These are phyloP conservation scores for Chionomys nivalis DNA, from an alignment of 2,113 vertebrate species.

Conservation along the genomic window DNA sequence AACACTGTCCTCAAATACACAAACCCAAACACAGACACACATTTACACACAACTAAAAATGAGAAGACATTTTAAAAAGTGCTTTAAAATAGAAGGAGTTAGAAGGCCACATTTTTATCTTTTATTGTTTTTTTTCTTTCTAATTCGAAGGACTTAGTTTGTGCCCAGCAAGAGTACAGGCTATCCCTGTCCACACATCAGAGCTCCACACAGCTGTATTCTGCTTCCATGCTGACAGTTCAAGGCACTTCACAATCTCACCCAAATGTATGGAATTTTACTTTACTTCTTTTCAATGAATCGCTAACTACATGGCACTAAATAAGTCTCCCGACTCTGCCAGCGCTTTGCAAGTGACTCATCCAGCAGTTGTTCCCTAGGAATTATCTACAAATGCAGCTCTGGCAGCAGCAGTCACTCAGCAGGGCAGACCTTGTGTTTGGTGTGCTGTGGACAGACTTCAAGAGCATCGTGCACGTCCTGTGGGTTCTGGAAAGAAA, in stretches of 20 bases:
- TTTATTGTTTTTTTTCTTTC: too few species aligned
- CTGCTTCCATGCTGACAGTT: not conserved
- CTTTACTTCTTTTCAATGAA: slow-evolving; percentile 57
- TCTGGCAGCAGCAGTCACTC: not conserved
- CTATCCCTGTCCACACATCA: not conserved
- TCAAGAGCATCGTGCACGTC: slow-evolving; percentile 60
- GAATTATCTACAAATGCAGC: slow-evolving; percentile 43
- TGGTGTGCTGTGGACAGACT: slow-evolving; percentile 49
- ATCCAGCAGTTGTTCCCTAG: slow-evolving; percentile 44
- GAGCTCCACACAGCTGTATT: not conserved
- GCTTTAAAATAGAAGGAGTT: not conserved
- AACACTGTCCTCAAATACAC: not conserved
- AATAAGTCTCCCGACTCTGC: slow-evolving; percentile 15
- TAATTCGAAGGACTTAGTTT: not conserved
- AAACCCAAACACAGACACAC: not conserved
- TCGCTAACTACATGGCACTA: slow-evolving; percentile 34
- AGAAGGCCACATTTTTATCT: not conserved
- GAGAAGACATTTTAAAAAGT: not conserved
- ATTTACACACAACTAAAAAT: not conserved
- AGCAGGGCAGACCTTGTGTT: slow-evolving; percentile 51
- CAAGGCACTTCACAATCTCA: not conserved
- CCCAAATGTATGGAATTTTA: slow-evolving; percentile 15
- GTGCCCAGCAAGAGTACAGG: not conserved
- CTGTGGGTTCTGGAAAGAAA: slow-evolving; percentile 68
- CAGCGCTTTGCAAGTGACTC: slow-evolving; percentile 6